Percentiles rank a stretch among this genome's conserved stretches.
Evolutionary conservation across 2,888 invertebrate genomes (phyloP).

Genomic region (Abrostola triplasia): DNA sequence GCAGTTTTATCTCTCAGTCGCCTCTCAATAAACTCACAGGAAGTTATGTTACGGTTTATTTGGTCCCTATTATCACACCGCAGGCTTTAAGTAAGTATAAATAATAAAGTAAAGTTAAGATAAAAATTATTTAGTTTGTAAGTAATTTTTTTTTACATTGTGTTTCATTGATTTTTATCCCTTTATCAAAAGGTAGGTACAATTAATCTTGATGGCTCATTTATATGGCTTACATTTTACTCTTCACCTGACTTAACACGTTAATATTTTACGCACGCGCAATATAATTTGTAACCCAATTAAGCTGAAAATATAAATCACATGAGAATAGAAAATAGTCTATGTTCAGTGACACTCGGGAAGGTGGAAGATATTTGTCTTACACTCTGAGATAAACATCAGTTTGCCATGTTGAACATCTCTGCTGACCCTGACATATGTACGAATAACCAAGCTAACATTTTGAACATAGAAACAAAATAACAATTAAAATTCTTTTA

Average conservation of each 20-base stretch:
- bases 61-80: neutral
- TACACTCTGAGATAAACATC: constrained; percentile 79
- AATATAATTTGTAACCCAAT: constrained; percentile 30
- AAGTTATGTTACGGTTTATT: neutral
- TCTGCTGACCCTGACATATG: constrained; percentile 61
- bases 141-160: no score
- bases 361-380: constrained; percentile 83
- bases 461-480: constrained; percentile 40
- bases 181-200: no score
- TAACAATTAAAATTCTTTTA: constrained; percentile 38
- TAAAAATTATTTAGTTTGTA: no score
- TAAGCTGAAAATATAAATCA: constrained; percentile 49
- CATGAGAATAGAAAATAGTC: constrained; percentile 32
- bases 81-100: neutral
- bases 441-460: constrained; percentile 39
- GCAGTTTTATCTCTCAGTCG: neutral
- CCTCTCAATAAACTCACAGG: neutral
- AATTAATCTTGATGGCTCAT: no score
- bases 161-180: no score
- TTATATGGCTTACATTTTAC: no score
- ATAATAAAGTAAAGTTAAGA: neutral
- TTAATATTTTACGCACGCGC: no score
- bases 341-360: constrained; percentile 64
- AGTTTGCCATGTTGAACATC: constrained; percentile 62
- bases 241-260: no score